A percentile compares a stretch with the other conserved stretches of the same genome.
These are phyloP conservation scores for Bimastos eiseni DNA, from an alignment of 2,888 invertebrate genomes.

Conservation along the genomic window DNA sequence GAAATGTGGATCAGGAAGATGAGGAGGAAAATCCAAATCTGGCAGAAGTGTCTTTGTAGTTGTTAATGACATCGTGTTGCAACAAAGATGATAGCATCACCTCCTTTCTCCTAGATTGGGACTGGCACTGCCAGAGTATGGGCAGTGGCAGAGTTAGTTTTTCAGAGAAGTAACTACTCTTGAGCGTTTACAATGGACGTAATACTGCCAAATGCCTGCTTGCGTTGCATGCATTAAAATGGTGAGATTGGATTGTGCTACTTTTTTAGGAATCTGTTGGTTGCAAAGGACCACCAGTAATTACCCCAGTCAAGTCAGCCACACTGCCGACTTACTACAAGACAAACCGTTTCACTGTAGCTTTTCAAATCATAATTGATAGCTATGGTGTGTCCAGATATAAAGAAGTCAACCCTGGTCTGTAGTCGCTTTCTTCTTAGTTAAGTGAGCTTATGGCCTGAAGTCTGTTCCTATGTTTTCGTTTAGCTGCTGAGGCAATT, in stretches of 20 bases:
- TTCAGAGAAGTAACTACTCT: not conserved
- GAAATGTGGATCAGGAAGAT: not conserved
- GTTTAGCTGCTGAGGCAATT: not conserved
- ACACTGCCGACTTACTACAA: constrained; percentile 89
- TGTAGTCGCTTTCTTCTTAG: constrained; percentile 61
- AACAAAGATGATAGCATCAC: no score
- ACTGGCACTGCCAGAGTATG: no score
- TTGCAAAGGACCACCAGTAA: not conserved
- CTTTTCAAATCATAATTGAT: constrained; percentile 91
- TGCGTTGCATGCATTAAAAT: not conserved
- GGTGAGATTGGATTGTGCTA: not conserved
- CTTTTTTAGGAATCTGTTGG: not conserved
- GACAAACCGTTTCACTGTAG: constrained; percentile 91
- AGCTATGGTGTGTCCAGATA: constrained; percentile 94
- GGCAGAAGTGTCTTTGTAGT: not conserved
- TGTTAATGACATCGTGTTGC: no score
- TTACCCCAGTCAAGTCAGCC: not conserved
- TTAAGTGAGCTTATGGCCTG: not conserved
- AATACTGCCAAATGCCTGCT: not conserved
- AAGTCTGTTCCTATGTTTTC: not conserved
- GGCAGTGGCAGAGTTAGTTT: no score
- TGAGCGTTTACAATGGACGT: not conserved
- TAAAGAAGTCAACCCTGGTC: constrained; percentile 92
- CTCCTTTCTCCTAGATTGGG: no score
- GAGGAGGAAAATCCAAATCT: not conserved